These are phyloP conservation scores for Lophius piscatorius DNA, from an alignment of 2,113 vertebrate species.

Conservation along the genomic window DNA sequence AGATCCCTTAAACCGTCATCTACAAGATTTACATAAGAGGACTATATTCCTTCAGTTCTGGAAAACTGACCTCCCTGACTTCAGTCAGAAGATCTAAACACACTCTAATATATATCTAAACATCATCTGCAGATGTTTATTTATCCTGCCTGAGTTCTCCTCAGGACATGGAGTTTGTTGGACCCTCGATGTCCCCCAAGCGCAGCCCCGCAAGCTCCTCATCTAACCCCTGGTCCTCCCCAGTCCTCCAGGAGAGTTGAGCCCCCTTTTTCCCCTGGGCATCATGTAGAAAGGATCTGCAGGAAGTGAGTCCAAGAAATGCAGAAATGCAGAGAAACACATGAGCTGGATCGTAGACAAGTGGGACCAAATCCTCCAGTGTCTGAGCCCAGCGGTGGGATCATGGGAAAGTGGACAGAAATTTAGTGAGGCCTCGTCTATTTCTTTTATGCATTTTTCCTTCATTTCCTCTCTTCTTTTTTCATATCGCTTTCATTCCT, in stretches of 20 bases:
- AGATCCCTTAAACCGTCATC: neutral
- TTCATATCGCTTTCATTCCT: neutral
- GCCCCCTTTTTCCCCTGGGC: conserved; percentile 17
- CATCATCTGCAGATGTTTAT: conserved; percentile 74
- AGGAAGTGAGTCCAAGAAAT: conserved; percentile 65
- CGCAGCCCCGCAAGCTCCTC: conserved; percentile 18
- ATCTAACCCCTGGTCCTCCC: conserved; percentile 18
- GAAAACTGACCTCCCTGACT: conserved; percentile 45
- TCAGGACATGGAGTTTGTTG: conserved; percentile 34
- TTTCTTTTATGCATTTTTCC: neutral
- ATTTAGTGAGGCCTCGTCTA: too few species aligned
- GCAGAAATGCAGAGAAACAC: conserved; percentile 69
- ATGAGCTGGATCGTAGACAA: conserved; percentile 35
- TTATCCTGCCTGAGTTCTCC: conserved; percentile 56
- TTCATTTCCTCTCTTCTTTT: neutral
- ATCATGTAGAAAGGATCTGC: conserved; percentile 45
- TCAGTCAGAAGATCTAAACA: conserved; percentile 60
- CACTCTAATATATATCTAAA: conserved; percentile 66
- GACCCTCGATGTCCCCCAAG: conserved; percentile 29
- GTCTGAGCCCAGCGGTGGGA: conserved; percentile 39
- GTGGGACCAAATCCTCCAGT: conserved; percentile 38
- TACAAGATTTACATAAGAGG: too few species aligned
- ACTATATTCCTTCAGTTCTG: conserved; percentile 8
- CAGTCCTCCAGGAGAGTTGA: conserved; percentile 29
- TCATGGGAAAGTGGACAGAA: conserved; percentile 23